Percentiles rank a stretch among this genome's conserved stretches.
Conservation (phyloP, 2,888 invertebrate genomes). For the Ashinkailepas kermadecensis region DNA sequence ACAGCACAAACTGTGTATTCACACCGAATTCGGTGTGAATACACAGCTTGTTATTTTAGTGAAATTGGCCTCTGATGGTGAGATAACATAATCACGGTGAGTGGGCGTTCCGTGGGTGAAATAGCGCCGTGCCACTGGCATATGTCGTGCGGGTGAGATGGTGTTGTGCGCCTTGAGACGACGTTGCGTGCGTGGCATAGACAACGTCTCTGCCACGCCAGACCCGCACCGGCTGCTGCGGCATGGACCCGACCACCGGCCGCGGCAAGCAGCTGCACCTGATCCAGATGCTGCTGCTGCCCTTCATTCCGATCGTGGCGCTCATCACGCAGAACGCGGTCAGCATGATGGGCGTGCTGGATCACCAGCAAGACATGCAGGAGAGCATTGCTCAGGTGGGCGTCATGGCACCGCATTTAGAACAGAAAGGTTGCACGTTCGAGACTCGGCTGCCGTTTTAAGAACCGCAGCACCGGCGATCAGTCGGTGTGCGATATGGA, state of each 20-base stretch:
- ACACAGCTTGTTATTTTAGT: too few relatives aligned
- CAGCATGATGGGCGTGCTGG: slow-evolving; percentile 64
- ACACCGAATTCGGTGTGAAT: too few relatives aligned
- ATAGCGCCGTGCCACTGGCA: too few relatives aligned
- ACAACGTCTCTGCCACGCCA: background rate
- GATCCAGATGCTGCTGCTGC: slow-evolving; percentile 64
- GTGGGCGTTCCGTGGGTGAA: too few relatives aligned
- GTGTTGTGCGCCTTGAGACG: background rate
- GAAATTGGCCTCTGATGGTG: too few relatives aligned
- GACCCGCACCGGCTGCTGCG: slow-evolving; percentile 18
- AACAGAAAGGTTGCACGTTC: background rate
- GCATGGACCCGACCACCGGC: slow-evolving; percentile 53
- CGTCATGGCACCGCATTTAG: background rate
- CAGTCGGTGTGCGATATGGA: background rate
- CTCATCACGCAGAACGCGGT: slow-evolving; percentile 75
- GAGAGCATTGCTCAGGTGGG: slow-evolving; percentile 75
- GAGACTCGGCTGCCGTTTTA: background rate
- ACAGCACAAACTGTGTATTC: too few relatives aligned
- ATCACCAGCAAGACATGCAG: slow-evolving; percentile 67
- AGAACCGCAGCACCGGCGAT: background rate
- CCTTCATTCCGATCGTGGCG: slow-evolving; percentile 77
- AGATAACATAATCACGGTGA: too few relatives aligned
- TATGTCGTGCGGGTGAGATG: too few relatives aligned
- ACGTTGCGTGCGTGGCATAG: too few relatives aligned
- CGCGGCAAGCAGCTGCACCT: slow-evolving; percentile 59